Base-by-base conservation (phyloP, 2,888 invertebrate genomes). In the Podotricha telesiphe region DNA sequence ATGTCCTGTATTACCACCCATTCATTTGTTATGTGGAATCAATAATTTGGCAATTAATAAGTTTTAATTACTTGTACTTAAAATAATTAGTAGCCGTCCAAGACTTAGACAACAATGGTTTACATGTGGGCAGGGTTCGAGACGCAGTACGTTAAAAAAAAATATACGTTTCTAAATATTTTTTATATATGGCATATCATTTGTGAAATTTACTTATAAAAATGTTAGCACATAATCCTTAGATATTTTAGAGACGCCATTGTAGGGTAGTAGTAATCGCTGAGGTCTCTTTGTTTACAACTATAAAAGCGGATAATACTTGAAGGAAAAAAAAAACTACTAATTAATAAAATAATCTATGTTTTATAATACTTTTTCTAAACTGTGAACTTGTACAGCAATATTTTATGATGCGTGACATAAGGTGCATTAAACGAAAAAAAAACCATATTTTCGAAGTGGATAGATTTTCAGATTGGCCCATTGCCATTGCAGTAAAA, bases 401-500 rank as follows among this genome's bases (percentile, higher is more conserved):
- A 11, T 28, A 59, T 22, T 5, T 17, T 40, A 45, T n/a, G 34
- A 48, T 17, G 22, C 22, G 45, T 28, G 11, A 20, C 45, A 6
- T 62, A 28, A 62, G 34, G 19, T 37, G 34, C 19, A 48, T 48
- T 62, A 11, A 22, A 45, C 11, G 11, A 47, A 28, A 53, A 58
- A 53, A 34, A 28, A 28, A n/a, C n/a, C 22, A 45, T 45, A 58
- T 59, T 55, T 37, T 53, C 34, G 58, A 59, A 61, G 20, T 59
- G 47, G 28, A 65, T 42, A 67, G 64, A 68, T 62, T 87, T 84
- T 85, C 77, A 81, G 87, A 87, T 91, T 91, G 91, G 92, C 88
- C 82, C 82, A 83, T 80, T 90, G 92, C 92, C 92, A 91, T 86
- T 86, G 87, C 89, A 90, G 91, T 88, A 90, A 91, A 91, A 91